A percentile compares a stretch with the other conserved stretches of the same genome.
Conservation (phyloP, 1,140 invertebrate genomes). For the Rhagoletis zephyria region DNA sequence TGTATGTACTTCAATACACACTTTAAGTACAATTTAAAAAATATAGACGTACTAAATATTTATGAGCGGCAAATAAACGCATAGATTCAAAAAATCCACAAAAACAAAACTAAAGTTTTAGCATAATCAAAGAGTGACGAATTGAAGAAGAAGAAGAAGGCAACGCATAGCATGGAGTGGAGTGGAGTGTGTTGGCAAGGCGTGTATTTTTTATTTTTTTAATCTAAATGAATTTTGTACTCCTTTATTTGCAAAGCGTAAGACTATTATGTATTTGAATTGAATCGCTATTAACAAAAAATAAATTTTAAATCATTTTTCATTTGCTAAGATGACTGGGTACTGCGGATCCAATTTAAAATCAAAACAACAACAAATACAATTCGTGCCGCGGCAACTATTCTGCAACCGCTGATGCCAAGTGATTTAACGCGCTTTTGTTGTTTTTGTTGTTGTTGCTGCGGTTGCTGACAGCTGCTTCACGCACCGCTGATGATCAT, state of each 20-base stretch:
- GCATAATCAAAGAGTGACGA: not conserved
- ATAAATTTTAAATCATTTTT: not conserved
- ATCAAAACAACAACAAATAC: not conserved
- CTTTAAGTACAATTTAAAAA: not conserved
- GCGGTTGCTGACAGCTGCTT: not conserved
- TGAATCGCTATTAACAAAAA: not conserved
- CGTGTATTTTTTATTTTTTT: not conserved
- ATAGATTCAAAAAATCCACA: not conserved
- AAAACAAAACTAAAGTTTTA: not conserved
- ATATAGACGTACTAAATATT: not conserved
- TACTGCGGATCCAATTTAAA: not conserved
- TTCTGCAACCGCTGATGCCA: not conserved
- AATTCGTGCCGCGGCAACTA: not conserved
- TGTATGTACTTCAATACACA: no score
- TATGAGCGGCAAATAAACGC: not conserved
- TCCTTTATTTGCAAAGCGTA: not conserved
- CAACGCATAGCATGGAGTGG: not conserved
- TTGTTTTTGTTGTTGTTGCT: not conserved
- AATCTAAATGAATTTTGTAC: no score
- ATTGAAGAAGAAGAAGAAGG: not conserved
- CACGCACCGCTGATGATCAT: constrained; percentile 7
- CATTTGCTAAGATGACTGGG: not conserved
- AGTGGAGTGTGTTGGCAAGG: no score
- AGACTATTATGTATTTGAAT: not conserved
- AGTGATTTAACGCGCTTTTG: not conserved